Evolutionary conservation across 30 jellyfish, hydroid and myxozoan genomes (phyloP), one percentile per base, ranked within the genome.

Genomic region (Hydractinia echinata): DNA sequence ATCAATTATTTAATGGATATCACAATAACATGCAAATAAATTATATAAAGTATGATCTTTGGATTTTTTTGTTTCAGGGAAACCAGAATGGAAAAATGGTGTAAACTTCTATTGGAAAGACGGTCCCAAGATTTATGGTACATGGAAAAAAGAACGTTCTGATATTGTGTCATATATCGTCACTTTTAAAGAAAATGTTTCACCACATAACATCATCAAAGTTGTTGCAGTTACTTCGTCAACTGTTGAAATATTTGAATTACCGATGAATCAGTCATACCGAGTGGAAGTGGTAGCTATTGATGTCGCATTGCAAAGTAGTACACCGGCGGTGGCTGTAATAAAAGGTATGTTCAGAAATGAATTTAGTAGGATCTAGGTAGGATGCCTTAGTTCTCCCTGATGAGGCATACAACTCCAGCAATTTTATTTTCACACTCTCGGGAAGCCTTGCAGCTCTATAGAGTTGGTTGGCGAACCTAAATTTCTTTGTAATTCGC

Each of bases 61-160:
- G 44, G 2, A 30, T 30, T 30, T 30, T 30, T 64, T 13, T 7
- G 10, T 64, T 64, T 7, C 4, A 64, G 74, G 74, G 0, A 64
- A 64, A 51, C 74, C 74, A 6, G 74, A 64, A 64, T 64, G 19
- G 74, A 64, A 64, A 13, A 64, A 64, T n/a, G 51, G 51, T 6
- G 18, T 64, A 64, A 64, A 44, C 1, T 64, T n/a, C 74, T n/a
- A 64, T 7, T 64, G 74, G 74, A 44, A n/a, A 6, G 39, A 44
- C 4, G 74, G 74, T 51, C 74, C 74, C 3, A 64, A 64, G 16
- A 7, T 64, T n/a, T 44, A n/a, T 64, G 18, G 19, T 6, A 64
- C 10, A 7, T 64, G 74, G 74, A 1, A 64, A 1, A 64, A 64
- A 13, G 74, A 64, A 64, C 19, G 74, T n/a, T 44, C 74, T 7